A percentile compares a stretch with the other conserved stretches of the same genome.
phyloP scores from a whole-genome alignment of 2,113 vertebrate genomes.

The Oceanites oceanicus region DNA sequence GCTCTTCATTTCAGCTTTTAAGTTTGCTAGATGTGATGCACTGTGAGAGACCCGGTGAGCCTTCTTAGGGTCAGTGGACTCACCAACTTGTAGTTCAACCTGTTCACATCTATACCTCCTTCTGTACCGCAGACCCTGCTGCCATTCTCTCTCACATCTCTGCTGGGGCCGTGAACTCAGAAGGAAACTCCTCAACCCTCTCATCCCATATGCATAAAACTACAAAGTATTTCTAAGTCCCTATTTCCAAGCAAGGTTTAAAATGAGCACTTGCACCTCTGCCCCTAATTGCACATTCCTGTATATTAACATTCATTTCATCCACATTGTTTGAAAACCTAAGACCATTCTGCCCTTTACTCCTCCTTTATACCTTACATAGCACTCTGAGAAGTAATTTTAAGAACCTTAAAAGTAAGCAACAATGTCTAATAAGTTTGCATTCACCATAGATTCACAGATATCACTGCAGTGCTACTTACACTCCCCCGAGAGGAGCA shows the following conservation, averaged over 20 bases:
- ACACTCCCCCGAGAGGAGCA: rapidly evolving
- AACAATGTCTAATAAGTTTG: background rate
- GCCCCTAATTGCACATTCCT: background rate
- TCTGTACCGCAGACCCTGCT: background rate
- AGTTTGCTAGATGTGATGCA: background rate
- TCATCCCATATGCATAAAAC: background rate
- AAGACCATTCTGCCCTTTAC: background rate
- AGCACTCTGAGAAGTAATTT: background rate
- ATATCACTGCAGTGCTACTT: background rate
- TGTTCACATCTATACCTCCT: background rate
- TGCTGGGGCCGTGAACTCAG: background rate
- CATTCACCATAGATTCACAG: background rate
- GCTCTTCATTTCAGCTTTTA: background rate
- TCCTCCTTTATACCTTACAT: background rate
- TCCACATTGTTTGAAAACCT: background rate
- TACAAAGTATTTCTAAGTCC: background rate
- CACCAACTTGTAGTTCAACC: background rate
- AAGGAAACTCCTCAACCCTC: background rate
- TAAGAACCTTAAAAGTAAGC: background rate
- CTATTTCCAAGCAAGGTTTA: background rate
- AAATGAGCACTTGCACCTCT: background rate
- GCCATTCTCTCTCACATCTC: background rate
- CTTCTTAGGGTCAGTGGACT: background rate
- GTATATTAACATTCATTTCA: background rate
- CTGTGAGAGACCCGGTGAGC: background rate